Evolutionary conservation across 2,113 vertebrate species (phyloP).

Genomic region (Anthoscopus minutus): DNA sequence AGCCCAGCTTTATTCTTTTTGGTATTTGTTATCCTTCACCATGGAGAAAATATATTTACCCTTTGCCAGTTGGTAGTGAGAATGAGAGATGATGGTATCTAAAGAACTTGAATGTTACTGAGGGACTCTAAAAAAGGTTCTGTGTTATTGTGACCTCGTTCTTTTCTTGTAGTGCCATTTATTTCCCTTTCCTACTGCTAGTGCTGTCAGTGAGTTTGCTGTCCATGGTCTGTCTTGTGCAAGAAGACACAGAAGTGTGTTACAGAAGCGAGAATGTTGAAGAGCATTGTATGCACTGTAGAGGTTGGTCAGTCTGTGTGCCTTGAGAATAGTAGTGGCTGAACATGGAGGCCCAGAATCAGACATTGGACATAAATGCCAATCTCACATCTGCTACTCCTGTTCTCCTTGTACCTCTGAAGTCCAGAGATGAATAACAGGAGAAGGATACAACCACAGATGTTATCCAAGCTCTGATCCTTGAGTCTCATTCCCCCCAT

Average conservation of each 20-base stretch:
- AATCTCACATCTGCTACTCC: accelerated
- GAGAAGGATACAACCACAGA: not conserved
- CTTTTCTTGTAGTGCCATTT: not conserved
- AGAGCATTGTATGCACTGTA: not conserved
- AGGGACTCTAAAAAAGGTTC: not conserved
- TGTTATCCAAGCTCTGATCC: not conserved
- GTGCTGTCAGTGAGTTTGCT: not conserved
- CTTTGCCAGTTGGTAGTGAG: not conserved
- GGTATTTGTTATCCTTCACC: not conserved
- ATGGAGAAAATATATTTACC: not conserved
- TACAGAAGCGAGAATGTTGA: not conserved
- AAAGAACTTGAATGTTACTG: not conserved
- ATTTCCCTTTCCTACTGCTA: not conserved
- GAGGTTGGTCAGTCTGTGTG: accelerated
- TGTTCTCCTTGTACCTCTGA: accelerated
- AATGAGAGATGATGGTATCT: not conserved
- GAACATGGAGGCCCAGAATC: not conserved
- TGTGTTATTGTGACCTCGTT: accelerated
- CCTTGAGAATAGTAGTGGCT: not conserved
- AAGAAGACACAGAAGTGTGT: no score
- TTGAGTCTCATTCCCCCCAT: not conserved
- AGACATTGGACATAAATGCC: not conserved
- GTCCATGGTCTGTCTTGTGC: not conserved
- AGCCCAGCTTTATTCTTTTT: not conserved
- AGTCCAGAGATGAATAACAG: not conserved